These are phyloP conservation scores for Fukomys damarensis DNA, from an alignment of 2,113 vertebrate genomes.

Conservation along the genomic window DNA sequence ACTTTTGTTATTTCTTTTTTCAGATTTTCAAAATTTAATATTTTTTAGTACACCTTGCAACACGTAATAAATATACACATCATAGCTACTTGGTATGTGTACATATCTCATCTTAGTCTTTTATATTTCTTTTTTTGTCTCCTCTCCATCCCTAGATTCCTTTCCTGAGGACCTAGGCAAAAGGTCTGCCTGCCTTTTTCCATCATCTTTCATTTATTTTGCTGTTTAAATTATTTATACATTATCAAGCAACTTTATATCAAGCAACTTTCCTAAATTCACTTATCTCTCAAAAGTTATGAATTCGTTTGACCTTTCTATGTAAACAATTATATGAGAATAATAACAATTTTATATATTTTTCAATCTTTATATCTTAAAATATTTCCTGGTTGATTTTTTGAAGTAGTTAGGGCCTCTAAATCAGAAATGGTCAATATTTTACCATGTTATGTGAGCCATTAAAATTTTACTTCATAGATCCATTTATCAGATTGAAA, in stretches of 20 bases:
- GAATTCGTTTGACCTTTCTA: slow-evolving; percentile 12
- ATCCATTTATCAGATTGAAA: background rate
- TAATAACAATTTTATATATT: background rate
- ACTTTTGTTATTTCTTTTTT: background rate
- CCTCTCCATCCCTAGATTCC: background rate
- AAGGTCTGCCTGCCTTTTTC: background rate
- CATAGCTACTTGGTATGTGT: background rate
- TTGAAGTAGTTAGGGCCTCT: background rate
- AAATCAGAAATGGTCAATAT: background rate
- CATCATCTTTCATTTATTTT: background rate
- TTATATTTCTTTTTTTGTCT: background rate
- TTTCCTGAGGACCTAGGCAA: background rate
- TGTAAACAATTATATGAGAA: background rate
- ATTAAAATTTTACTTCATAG: slow-evolving; percentile 7
- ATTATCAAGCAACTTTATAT: background rate
- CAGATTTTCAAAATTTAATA: background rate
- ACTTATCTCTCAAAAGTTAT: background rate
- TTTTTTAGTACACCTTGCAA: background rate
- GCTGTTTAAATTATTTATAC: background rate
- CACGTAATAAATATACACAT: background rate
- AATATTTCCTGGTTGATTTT: background rate
- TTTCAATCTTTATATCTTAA: background rate
- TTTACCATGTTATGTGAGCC: background rate
- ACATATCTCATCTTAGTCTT: background rate
- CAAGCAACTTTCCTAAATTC: background rate